A percentile compares a stretch with the other conserved stretches of the same genome.
These are phyloP conservation scores for Sebastes kiyomatsui DNA, from an alignment of 2,797 vertebrate genomes.

Conservation along the genomic window DNA sequence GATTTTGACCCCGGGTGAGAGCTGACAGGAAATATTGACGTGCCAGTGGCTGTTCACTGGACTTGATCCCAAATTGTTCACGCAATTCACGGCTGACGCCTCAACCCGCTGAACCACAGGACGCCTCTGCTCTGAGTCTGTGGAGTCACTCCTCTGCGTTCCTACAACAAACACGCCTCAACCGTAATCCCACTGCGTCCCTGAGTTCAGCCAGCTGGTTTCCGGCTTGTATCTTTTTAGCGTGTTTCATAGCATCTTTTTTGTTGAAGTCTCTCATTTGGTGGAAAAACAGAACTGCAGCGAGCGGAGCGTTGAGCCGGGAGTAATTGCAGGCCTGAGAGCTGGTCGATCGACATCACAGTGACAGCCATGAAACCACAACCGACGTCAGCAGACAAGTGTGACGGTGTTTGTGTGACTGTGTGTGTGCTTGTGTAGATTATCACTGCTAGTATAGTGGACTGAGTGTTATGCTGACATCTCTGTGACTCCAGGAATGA, in stretches of 20 bases:
- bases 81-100: conserved; percentile 35
- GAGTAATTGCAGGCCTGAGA: conserved; percentile 64
- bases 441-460: conserved; percentile 52
- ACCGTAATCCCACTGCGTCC: conserved; percentile 43
- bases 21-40: conserved; percentile 51
- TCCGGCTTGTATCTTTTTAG: conserved; percentile 25
- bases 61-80: conserved; percentile 54
- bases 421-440: conserved; percentile 31
- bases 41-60: conserved; percentile 54
- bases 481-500: conserved; percentile 49
- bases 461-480: conserved; percentile 47
- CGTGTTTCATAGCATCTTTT: conserved; percentile 30
- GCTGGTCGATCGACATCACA: conserved; percentile 55
- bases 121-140: conserved; percentile 3
- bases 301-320: conserved; percentile 10
- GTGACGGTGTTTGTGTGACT: conserved; percentile 57
- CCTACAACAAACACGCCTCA: conserved; percentile 50
- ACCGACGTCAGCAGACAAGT: conserved; percentile 71
- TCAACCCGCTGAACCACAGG: conserved; percentile 36
- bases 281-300: conserved; percentile 45
- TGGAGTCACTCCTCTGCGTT: conserved; percentile 22
- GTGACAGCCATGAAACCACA: conserved; percentile 67
- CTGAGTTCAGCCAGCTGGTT: conserved; percentile 40
- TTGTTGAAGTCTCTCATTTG: conserved; percentile 35
- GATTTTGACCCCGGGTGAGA: conserved; percentile 25